Evolutionary conservation across 2,797 vertebrate species (phyloP).

Genomic region (Benthosema pterotum): DNA sequence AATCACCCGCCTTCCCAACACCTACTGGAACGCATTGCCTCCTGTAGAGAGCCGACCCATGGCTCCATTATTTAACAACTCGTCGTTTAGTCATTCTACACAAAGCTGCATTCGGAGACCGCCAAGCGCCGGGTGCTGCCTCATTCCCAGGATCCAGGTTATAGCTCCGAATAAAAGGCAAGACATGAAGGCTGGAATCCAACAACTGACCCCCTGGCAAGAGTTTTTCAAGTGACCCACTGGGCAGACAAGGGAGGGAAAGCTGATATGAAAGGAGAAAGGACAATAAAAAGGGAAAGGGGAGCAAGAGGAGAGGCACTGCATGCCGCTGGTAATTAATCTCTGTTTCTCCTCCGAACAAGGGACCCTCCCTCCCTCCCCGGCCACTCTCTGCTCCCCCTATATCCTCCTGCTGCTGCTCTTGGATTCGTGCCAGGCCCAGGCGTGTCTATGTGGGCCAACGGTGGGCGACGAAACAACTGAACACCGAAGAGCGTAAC

Average conservation of each 20-base stretch:
- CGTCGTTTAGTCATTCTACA: slow-evolving; percentile 58
- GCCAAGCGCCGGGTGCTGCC: slow-evolving; percentile 19
- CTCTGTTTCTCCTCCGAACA: slow-evolving; percentile 45
- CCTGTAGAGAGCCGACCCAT: slow-evolving; percentile 56
- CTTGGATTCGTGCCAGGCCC: slow-evolving; percentile 44
- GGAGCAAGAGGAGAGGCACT: slow-evolving; percentile 10
- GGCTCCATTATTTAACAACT: slow-evolving; percentile 69
- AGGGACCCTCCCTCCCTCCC: slow-evolving; percentile 12
- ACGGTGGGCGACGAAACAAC: slow-evolving; percentile 41
- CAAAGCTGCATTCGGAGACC: slow-evolving; percentile 51
- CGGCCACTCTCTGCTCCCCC: slow-evolving; percentile 37
- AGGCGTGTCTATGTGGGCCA: slow-evolving; percentile 26
- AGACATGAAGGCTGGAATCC: slow-evolving; percentile 42
- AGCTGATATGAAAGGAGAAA: slow-evolving; percentile 40
- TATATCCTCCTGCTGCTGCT: slow-evolving; percentile 38
- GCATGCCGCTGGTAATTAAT: slow-evolving; percentile 52
- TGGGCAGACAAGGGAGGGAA: slow-evolving; percentile 30
- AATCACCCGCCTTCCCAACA: slow-evolving; percentile 51
- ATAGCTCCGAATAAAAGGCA: slow-evolving; percentile 41
- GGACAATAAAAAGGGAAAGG: slow-evolving; percentile 37
- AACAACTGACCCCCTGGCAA: slow-evolving; percentile 49
- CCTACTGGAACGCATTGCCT: slow-evolving; percentile 59
- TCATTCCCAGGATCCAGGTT: slow-evolving; percentile 37
- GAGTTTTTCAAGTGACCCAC: slow-evolving; percentile 31
- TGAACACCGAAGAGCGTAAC: neutral